Conservation (phyloP, 1,140 invertebrate species). For the Hormaphis cornu region DNA sequence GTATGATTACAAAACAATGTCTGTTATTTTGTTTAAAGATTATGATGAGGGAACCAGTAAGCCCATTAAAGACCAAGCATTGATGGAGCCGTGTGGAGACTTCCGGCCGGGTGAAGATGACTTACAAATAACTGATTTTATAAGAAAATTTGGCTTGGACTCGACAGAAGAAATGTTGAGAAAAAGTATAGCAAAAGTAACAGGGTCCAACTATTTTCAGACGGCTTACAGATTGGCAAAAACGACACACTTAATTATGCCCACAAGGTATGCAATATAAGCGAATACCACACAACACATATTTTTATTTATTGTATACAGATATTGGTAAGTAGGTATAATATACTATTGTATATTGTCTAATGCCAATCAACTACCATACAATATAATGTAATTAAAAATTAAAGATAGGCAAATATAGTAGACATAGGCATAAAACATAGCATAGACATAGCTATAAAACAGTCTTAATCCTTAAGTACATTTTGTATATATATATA, state of each 20-base stretch:
- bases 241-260: constrained; percentile 57
- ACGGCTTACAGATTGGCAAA: constrained; percentile 64
- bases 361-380: too few species aligned
- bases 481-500: too few species aligned
- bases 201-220: constrained; percentile 63
- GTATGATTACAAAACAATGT: too few species aligned
- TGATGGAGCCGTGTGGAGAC: constrained; percentile 50
- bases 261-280: constrained; percentile 58
- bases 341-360: too few species aligned
- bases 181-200: constrained; percentile 56
- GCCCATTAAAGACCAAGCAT: constrained; percentile 16
- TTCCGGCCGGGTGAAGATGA: constrained; percentile 62
- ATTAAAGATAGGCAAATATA: too few species aligned
- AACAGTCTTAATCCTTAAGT: too few species aligned
- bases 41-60: constrained; percentile 30
- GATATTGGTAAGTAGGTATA: too few species aligned
- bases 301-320: too few species aligned
- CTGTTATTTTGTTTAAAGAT: not conserved
- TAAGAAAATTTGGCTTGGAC: constrained; percentile 63
- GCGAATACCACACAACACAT: not conserved
- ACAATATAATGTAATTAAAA: too few species aligned
- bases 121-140: constrained; percentile 67
- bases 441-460: too few species aligned
- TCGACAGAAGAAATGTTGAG: constrained; percentile 47
- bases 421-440: too few species aligned